phyloP scores from a whole-genome alignment of 2,113 vertebrate species.

The Onychostruthus taczanowskii region DNA sequence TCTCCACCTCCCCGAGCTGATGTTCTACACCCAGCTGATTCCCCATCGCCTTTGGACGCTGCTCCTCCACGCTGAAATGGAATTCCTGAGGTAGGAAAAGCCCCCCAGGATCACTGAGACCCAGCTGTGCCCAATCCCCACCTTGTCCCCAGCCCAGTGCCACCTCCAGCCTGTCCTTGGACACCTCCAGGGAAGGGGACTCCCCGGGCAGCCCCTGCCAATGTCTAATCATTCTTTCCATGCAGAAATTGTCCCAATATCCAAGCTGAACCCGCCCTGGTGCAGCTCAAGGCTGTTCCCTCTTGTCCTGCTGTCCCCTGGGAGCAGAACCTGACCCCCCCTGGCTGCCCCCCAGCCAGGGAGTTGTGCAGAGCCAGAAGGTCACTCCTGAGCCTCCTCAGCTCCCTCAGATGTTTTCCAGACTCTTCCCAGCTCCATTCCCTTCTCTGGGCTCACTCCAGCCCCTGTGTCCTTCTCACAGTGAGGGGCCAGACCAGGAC shows the following conservation, averaged over 20 bases:
- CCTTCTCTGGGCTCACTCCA: neutral
- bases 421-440: neutral
- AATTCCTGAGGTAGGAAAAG: neutral
- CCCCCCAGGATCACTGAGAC: accelerated
- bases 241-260: neutral
- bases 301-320: neutral
- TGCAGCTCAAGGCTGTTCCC: accelerated
- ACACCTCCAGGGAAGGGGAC: neutral
- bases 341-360: neutral
- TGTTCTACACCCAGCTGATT: neutral
- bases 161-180: neutral
- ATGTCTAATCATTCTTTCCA: accelerated
- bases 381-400: neutral
- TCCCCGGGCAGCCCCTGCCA: neutral
- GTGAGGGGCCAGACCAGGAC: neutral
- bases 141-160: neutral
- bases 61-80: neutral
- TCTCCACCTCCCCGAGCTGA: neutral
- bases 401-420: neutral
- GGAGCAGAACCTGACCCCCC: neutral
- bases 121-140: neutral
- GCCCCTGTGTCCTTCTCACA: neutral
- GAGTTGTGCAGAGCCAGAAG: neutral
- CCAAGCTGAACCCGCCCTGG: neutral
- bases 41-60: accelerated